A percentile compares a stretch with the other conserved stretches of the same genome.
These are phyloP conservation scores for Schizopygopsis pylzovi DNA, from an alignment of 2,797 vertebrate species.

Conservation along the genomic window DNA sequence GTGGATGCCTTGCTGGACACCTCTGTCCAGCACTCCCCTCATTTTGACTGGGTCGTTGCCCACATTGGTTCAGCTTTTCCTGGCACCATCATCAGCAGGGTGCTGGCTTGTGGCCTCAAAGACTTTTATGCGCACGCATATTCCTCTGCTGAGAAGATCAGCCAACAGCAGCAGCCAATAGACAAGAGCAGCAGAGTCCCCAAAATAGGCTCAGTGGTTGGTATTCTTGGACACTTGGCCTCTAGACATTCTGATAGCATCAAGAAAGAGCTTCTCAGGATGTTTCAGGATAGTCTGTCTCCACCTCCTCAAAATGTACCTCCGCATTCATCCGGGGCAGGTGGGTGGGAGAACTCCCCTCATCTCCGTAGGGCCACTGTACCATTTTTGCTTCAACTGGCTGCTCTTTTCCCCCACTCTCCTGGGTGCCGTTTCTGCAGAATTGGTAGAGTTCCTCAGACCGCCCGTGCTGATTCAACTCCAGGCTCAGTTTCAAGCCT, in stretches of 20 bases:
- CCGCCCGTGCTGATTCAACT: conserved; percentile 87
- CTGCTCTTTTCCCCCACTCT: conserved; percentile 90
- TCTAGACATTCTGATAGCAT: conserved; percentile 91
- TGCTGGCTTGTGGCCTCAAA: conserved; percentile 92
- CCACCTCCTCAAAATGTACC: conserved; percentile 72
- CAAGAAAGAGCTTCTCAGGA: conserved; percentile 88
- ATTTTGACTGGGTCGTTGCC: conserved; percentile 98
- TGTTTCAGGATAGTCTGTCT: conserved; percentile 92
- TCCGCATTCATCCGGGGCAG: conserved; percentile 70
- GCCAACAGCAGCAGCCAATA: conserved; percentile 55
- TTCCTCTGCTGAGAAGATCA: conserved; percentile 57
- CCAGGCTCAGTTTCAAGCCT: conserved; percentile 83
- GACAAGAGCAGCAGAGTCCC: conserved; percentile 84
- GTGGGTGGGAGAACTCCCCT: conserved; percentile 77
- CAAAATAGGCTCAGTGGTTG: conserved; percentile 94
- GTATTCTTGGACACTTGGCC: conserved; percentile 91
- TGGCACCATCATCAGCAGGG: conserved; percentile 92
- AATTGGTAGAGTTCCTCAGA: conserved; percentile 88
- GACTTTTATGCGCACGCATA: conserved; percentile 90
- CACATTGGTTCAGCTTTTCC: conserved; percentile 98
- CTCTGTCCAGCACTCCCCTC: conserved; percentile 92
- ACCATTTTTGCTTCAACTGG: conserved; percentile 92
- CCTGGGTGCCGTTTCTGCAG: conserved; percentile 85
- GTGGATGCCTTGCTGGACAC: conserved; percentile 93
- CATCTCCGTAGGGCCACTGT: conserved; percentile 86